Conservation (phyloP, 2,888 invertebrate species). For the Timandra comae region DNA sequence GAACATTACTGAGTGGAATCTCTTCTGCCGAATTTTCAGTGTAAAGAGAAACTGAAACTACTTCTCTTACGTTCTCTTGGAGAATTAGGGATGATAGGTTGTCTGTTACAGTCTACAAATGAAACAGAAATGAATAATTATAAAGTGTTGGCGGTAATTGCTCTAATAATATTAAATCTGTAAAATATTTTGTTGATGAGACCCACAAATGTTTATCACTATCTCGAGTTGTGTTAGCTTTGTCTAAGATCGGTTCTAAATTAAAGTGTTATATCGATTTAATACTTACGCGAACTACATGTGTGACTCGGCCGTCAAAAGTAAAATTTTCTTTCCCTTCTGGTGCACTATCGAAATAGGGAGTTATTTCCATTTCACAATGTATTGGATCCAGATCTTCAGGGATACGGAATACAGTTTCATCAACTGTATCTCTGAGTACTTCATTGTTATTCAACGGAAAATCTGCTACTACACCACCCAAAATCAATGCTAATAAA, state of each 20-base stretch:
- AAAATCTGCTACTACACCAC: too few relatives aligned
- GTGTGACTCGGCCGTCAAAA: conserved; percentile 63
- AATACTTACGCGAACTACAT: conserved; percentile 47
- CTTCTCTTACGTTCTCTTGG: conserved; percentile 57
- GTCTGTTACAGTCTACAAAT: conserved; percentile 42
- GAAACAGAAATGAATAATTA: too few relatives aligned
- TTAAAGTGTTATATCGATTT: too few relatives aligned
- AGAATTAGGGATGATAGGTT: conserved; percentile 37
- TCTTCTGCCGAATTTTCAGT: neutral
- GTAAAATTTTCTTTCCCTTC: conserved; percentile 45
- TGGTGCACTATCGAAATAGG: conserved; percentile 59
- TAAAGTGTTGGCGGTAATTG: too few relatives aligned
- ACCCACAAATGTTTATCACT: too few relatives aligned
- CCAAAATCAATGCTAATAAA: too few relatives aligned
- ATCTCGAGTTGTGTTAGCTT: neutral
- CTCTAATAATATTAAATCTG: too few relatives aligned
- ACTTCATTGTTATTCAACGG: too few relatives aligned
- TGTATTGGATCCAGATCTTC: conserved; percentile 67
- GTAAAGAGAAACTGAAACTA: conserved; percentile 32
- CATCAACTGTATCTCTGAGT: too few relatives aligned
- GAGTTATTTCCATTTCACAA: conserved; percentile 73
- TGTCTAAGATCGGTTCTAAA: neutral
- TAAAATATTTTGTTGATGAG: too few relatives aligned
- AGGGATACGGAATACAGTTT: conserved; percentile 45
- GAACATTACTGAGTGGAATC: conserved; percentile 21